Percentiles rank a stretch among this genome's conserved stretches.
phyloP scores from a whole-genome alignment of 2,797 vertebrate species.

The Hylomyscus alleni region DNA sequence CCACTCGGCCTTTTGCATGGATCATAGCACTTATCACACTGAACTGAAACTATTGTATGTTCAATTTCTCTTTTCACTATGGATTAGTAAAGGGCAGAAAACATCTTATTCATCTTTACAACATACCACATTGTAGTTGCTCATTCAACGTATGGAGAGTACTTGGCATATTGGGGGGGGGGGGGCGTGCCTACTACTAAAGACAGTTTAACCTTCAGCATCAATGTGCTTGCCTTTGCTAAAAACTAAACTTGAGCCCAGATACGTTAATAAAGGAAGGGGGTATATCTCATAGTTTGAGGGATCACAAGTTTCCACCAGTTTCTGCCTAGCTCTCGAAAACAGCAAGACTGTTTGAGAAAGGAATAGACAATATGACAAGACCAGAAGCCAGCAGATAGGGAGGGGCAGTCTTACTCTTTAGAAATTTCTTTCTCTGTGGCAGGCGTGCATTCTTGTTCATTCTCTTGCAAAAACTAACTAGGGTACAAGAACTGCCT shows the following conservation, averaged over 20 bases:
- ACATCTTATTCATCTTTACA: background rate
- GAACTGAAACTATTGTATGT: background rate
- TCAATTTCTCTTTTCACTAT: background rate
- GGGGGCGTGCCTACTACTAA: background rate
- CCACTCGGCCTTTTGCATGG: background rate
- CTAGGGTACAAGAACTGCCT: background rate
- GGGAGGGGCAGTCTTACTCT: no score
- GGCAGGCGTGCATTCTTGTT: background rate
- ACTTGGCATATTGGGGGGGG: background rate
- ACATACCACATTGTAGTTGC: background rate
- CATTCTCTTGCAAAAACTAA: background rate
- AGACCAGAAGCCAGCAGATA: background rate
- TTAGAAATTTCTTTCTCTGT: background rate
- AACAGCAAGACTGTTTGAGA: background rate
- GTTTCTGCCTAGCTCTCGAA: background rate
- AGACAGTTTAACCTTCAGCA: background rate
- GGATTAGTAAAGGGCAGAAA: background rate
- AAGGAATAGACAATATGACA: background rate
- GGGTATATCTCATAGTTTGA: background rate
- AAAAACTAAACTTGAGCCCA: background rate
- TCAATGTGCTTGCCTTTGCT: background rate
- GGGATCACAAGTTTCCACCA: background rate
- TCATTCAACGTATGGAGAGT: background rate
- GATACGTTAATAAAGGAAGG: background rate
- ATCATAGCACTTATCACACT: background rate